A percentile compares a stretch with the other conserved stretches of the same genome.
These are phyloP conservation scores for Tauraco hartlaubi DNA, from an alignment of 2,797 vertebrate species.

Conservation along the genomic window DNA sequence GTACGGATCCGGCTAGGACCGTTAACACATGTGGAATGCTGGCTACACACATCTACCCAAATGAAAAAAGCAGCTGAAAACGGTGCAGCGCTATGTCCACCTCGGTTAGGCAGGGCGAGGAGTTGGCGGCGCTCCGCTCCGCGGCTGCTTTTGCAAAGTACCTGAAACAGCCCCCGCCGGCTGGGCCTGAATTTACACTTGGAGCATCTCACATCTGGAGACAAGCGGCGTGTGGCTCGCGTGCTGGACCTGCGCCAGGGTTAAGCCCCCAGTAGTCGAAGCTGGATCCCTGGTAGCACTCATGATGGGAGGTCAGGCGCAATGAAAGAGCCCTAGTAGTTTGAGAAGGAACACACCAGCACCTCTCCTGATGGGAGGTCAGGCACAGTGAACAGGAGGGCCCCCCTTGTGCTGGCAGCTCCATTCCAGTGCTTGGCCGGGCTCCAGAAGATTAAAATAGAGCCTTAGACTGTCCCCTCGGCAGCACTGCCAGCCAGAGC, in stretches of 20 bases:
- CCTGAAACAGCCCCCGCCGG: neutral
- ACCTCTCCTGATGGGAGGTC: slow-evolving; percentile 83
- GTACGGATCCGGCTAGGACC: rapidly evolving
- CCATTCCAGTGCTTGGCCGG: slow-evolving; percentile 78
- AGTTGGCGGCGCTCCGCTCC: rapidly evolving
- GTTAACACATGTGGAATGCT: neutral
- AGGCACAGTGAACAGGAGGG: slow-evolving; percentile 77
- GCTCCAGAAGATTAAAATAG: slow-evolving; percentile 84
- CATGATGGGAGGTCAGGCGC: slow-evolving; percentile 82
- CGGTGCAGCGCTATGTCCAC: rapidly evolving
- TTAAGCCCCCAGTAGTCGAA: slow-evolving; percentile 69
- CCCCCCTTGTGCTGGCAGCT: slow-evolving; percentile 80
- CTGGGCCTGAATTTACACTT: neutral
- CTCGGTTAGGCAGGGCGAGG: neutral
- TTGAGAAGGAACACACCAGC: slow-evolving; percentile 81
- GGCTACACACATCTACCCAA: neutral
- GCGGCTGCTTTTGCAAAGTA: neutral
- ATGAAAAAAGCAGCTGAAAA: neutral
- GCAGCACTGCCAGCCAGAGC: slow-evolving; percentile 78
- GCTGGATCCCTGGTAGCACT: slow-evolving; percentile 79
- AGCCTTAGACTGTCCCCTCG: slow-evolving; percentile 84
- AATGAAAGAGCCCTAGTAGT: slow-evolving; percentile 81
- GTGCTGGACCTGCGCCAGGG: slow-evolving; percentile 74
- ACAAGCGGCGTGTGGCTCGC: slow-evolving; percentile 63
- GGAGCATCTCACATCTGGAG: slow-evolving; percentile 74